Conservation (phyloP, 2,888 invertebrate species). For the Strigamia transsilvanica region DNA sequence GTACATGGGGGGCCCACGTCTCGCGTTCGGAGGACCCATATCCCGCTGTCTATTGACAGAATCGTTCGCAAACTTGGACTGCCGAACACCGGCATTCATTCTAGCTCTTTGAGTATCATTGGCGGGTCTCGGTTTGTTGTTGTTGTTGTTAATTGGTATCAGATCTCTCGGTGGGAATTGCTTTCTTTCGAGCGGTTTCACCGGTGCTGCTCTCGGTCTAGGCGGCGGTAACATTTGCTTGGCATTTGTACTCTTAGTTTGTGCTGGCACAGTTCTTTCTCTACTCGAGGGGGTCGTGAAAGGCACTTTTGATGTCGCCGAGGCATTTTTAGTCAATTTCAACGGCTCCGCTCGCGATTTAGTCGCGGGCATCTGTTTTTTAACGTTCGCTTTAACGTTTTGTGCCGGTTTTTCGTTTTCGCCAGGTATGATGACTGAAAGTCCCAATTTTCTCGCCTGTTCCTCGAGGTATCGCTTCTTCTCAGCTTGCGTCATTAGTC, state of each 20-base stretch:
- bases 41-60: background rate
- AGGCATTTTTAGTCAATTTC: background rate
- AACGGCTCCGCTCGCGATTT: background rate
- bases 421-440: constrained; percentile 46
- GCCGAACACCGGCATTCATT: background rate
- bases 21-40: background rate
- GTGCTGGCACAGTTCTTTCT: background rate
- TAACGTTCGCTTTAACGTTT: background rate
- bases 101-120: background rate
- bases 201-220: background rate
- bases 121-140: background rate
- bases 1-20: background rate
- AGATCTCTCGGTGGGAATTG: background rate
- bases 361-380: background rate
- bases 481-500: constrained; percentile 82
- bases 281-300: background rate
- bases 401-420: background rate
- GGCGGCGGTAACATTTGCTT: constrained; percentile 15
- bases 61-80: background rate
- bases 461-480: constrained; percentile 78
- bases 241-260: background rate
- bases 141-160: background rate
- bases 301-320: background rate
- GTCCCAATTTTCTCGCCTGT: constrained; percentile 66
- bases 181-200: constrained; percentile 21